Evolutionary conservation across 2,113 vertebrate species (phyloP).

Genomic region (Phalacrocorax brasilianus): DNA sequence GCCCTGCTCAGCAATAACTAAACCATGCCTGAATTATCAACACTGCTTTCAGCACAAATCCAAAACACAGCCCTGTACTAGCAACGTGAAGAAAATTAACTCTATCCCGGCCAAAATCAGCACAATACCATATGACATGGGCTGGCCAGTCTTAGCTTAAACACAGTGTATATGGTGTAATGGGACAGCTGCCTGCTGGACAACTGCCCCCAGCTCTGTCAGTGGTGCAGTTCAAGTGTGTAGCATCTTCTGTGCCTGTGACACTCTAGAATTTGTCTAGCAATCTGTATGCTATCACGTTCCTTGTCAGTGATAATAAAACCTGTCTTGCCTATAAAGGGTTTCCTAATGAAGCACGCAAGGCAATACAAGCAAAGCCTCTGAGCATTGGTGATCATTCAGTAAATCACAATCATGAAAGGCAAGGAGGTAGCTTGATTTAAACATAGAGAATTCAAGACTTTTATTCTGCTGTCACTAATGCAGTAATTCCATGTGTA

Average conservation of each 20-base stretch:
- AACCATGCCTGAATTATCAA: too few relatives aligned
- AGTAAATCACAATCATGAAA: slow-evolving; percentile 42
- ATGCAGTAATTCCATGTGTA: not conserved
- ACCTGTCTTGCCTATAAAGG: not conserved
- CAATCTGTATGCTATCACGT: not conserved
- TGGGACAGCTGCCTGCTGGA: not conserved
- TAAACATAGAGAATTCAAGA: not conserved
- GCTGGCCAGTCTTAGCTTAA: not conserved
- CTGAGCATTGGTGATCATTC: not conserved
- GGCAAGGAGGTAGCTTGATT: not conserved
- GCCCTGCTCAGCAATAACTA: too few relatives aligned
- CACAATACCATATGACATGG: too few relatives aligned
- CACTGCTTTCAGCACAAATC: too few relatives aligned
- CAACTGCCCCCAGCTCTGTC: not conserved
- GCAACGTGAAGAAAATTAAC: too few relatives aligned
- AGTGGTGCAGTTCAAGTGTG: not conserved
- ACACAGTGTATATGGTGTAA: not conserved
- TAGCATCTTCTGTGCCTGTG: not conserved
- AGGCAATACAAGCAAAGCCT: slow-evolving; percentile 10
- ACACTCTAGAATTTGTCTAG: slow-evolving; percentile 6
- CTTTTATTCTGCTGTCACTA: not conserved
- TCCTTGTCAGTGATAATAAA: slow-evolving; percentile 29
- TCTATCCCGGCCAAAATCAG: too few relatives aligned
- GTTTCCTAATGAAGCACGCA: slow-evolving; percentile 31
- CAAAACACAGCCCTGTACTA: too few relatives aligned